phyloP scores from a whole-genome alignment of 2,888 invertebrate species.

The Sphecodes monilicornis region DNA sequence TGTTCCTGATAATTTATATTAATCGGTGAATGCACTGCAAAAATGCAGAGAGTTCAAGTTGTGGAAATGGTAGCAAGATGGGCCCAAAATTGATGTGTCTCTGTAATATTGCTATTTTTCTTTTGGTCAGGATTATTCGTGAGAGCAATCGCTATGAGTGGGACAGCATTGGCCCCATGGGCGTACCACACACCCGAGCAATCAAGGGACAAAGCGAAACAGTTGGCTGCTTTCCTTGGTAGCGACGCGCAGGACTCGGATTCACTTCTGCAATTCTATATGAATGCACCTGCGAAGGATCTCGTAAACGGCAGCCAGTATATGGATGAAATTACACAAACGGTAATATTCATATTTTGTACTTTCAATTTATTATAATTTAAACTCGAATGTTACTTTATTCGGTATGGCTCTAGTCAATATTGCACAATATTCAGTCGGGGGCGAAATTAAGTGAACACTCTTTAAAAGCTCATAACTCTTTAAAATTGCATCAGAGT shows the following conservation, averaged over 20 bases:
- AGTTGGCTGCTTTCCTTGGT: constrained; percentile 79
- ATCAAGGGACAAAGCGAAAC: constrained; percentile 49
- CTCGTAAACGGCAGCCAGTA: background rate
- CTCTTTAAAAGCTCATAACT: too few relatives aligned
- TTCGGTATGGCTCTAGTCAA: too few relatives aligned
- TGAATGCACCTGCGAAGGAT: constrained; percentile 48
- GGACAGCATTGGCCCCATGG: constrained; percentile 85
- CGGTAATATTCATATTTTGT: background rate
- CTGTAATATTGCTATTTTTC: background rate
- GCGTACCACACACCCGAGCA: constrained; percentile 75
- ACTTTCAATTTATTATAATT: background rate
- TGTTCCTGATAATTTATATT: too few relatives aligned
- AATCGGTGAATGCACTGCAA: background rate
- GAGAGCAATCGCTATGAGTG: constrained; percentile 86
- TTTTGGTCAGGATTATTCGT: constrained; percentile 85
- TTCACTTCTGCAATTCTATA: constrained; percentile 57
- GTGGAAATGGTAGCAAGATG: background rate
- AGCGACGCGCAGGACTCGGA: constrained; percentile 1
- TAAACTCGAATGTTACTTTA: background rate
- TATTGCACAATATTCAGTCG: too few relatives aligned
- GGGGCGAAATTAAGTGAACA: too few relatives aligned
- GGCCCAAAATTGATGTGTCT: background rate
- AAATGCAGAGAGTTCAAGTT: background rate
- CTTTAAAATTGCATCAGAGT: too few relatives aligned
- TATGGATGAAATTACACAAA: background rate